phyloP scores from a whole-genome alignment of 2,113 vertebrate genomes.

The Notechis scutatus region DNA sequence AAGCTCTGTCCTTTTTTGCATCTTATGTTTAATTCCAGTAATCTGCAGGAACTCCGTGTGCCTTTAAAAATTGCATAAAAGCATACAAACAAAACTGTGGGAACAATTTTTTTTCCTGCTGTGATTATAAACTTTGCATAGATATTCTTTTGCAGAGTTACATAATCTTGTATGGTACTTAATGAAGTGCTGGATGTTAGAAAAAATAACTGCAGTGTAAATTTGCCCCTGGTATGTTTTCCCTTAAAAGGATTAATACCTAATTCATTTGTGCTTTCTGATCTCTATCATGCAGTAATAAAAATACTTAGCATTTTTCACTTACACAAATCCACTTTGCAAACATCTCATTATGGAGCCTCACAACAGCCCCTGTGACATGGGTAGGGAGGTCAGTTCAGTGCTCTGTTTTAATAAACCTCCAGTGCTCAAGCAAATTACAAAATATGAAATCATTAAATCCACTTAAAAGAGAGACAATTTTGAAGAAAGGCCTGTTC shows the following conservation, averaged over 20 bases:
- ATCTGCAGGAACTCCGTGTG: slow-evolving; percentile 52
- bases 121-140: slow-evolving; percentile 62
- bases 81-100: slow-evolving; percentile 40
- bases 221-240: slow-evolving; percentile 31
- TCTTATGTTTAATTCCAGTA: slow-evolving; percentile 25
- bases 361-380: slow-evolving; percentile 20
- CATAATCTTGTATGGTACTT: slow-evolving; percentile 52
- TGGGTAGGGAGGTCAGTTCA: slow-evolving; percentile 45
- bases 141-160: slow-evolving; percentile 42
- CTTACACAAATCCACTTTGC: slow-evolving; percentile 27
- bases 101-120: slow-evolving; percentile 42
- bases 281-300: slow-evolving; percentile 33
- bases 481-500: slow-evolving; percentile 5
- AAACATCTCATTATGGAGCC: slow-evolving; percentile 35
- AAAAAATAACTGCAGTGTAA: slow-evolving; percentile 39
- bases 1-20: slow-evolving; percentile 16
- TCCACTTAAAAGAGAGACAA: slow-evolving; percentile 33
- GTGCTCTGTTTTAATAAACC: slow-evolving; percentile 56
- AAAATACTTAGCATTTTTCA: slow-evolving; percentile 28
- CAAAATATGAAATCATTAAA: slow-evolving; percentile 43
- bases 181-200: slow-evolving; percentile 57
- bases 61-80: slow-evolving; percentile 42
- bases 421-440: slow-evolving; percentile 50
- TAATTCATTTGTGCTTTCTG: slow-evolving; percentile 46
- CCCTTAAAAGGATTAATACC: slow-evolving; percentile 44